Percentiles rank a stretch among this genome's conserved stretches.
Conservation (phyloP, 2,113 vertebrate genomes). For the Colossoma macropomum region DNA sequence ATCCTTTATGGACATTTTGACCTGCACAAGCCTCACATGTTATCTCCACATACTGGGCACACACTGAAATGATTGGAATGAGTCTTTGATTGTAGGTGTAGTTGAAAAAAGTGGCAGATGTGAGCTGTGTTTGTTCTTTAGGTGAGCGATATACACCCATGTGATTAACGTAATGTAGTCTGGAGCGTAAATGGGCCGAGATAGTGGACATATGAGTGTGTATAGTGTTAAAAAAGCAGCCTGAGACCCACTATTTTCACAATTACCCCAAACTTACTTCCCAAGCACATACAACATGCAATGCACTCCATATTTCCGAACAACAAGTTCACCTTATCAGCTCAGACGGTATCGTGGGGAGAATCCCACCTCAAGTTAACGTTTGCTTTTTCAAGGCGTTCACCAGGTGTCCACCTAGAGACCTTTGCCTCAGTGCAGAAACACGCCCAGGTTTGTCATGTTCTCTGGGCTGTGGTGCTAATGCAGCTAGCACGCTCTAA, state of each 20-base stretch:
- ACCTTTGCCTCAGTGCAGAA: constrained; percentile 20
- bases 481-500: background rate
- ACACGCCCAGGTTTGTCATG: background rate
- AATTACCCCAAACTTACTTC: too few relatives aligned
- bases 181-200: background rate
- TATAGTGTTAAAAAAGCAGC: too few relatives aligned
- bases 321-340: background rate
- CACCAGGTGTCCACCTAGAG: background rate
- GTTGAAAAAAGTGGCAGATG: too few relatives aligned
- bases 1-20: background rate
- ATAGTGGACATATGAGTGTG: background rate
- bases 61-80: too few relatives aligned
- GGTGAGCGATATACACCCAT: background rate
- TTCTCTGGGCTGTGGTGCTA: background rate
- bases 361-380: background rate
- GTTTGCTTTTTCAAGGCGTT: background rate
- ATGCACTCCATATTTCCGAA: background rate
- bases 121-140: background rate
- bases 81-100: background rate
- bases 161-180: background rate
- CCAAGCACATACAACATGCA: too few relatives aligned
- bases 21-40: background rate
- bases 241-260: too few relatives aligned
- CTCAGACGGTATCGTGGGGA: background rate
- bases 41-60: background rate